Percentiles rank a stretch among this genome's conserved stretches.
These are phyloP conservation scores for Chaetorhynchus papuensis DNA, from an alignment of 2,113 vertebrate genomes.

Conservation along the genomic window DNA sequence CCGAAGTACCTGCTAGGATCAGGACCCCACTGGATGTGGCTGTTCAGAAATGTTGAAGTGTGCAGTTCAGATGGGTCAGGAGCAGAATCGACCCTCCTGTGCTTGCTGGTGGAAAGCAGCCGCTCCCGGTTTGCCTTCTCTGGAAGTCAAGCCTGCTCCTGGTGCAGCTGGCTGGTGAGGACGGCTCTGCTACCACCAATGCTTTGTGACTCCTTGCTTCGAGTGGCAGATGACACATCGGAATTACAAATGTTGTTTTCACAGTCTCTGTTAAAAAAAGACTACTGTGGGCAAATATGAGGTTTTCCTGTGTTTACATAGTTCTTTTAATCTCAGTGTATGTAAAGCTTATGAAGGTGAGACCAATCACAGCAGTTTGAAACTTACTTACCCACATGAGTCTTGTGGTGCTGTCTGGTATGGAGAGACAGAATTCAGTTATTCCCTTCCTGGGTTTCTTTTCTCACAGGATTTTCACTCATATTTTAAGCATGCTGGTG, in stretches of 20 bases:
- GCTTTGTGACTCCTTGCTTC: not conserved
- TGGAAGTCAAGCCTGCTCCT: not conserved
- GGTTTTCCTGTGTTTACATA: not conserved
- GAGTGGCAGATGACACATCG: not conserved
- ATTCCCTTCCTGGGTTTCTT: not conserved
- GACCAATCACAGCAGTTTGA: not conserved
- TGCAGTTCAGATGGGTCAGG: not conserved
- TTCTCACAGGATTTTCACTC: not conserved
- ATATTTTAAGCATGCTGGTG: not conserved
- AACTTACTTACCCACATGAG: not conserved
- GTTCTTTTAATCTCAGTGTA: not conserved
- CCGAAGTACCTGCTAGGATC: not conserved
- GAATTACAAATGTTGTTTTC: not conserved
- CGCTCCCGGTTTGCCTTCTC: not conserved
- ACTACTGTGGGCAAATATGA: not conserved
- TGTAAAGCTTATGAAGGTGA: not conserved
- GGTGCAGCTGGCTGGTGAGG: not conserved
- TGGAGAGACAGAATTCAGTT: not conserved
- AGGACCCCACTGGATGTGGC: not conserved
- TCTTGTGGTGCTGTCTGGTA: not conserved
- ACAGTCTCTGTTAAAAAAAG: not conserved
- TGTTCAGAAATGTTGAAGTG: not conserved
- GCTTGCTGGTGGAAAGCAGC: not conserved
- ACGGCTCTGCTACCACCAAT: not conserved
- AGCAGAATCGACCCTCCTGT: rapidly evolving